A percentile compares a stretch with the other conserved stretches of the same genome.
These are phyloP conservation scores for Ptychoptera contaminata DNA, from an alignment of 2,888 invertebrate genomes.

Conservation along the genomic window DNA sequence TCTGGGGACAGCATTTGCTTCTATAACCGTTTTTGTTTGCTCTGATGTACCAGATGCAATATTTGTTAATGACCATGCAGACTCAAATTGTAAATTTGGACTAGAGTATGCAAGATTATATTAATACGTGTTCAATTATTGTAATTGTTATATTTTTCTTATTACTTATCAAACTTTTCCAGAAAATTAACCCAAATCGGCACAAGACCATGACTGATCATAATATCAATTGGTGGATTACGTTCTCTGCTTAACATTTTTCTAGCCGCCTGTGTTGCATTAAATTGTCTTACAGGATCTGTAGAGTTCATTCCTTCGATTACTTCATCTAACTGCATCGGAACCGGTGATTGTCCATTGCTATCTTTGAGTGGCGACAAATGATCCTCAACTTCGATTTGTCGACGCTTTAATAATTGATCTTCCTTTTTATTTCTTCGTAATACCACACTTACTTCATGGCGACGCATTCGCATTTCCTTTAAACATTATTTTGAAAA, in stretches of 20 bases:
- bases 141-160: conserved; percentile 6
- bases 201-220: conserved; percentile 73
- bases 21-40: conserved; percentile 77
- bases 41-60: conserved; percentile 88
- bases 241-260: conserved; percentile 77
- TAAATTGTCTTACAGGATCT: conserved; percentile 45
- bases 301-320: conserved; percentile 49
- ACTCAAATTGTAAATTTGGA: conserved; percentile 75
- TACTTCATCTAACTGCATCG: conserved; percentile 54
- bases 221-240: conserved; percentile 77
- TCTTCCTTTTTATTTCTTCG: conserved; percentile 90
- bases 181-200: conserved; percentile 68
- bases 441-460: conserved; percentile 77
- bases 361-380: conserved; percentile 34
- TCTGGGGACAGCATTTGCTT: conserved; percentile 70
- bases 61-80: conserved; percentile 95
- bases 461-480: conserved; percentile 67
- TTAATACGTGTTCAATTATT: conserved; percentile 3
- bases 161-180: conserved; percentile 52
- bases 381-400: conserved; percentile 44
- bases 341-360: conserved; percentile 28
- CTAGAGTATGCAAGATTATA: too few species aligned
- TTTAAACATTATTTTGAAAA: conserved; percentile 10
- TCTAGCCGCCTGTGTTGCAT: conserved; percentile 67
- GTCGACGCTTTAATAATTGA: conserved; percentile 78